Evolutionary conservation across 2,113 vertebrate genomes (phyloP).

Genomic region (Thalassoma bifasciatum): DNA sequence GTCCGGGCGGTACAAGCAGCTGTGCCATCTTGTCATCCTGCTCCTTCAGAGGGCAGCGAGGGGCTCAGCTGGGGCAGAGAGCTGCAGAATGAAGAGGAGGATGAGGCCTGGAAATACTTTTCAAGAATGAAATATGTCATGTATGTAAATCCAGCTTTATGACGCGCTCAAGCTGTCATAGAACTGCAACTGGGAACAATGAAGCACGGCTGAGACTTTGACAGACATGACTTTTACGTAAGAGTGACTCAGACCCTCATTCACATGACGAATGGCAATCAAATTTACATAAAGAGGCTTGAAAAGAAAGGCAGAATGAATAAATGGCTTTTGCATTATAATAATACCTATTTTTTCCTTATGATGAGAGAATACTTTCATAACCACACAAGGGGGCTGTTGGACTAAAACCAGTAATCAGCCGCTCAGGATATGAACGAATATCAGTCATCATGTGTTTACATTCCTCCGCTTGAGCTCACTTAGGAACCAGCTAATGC

Average conservation of each 20-base stretch:
- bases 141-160: neutral
- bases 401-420: too few relatives aligned
- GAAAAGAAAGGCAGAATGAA: neutral
- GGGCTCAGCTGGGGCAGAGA: constrained; percentile 88
- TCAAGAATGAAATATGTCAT: too few relatives aligned
- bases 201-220: too few relatives aligned
- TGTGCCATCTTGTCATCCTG: constrained; percentile 99
- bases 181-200: neutral
- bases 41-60: constrained; percentile 90
- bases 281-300: too few relatives aligned
- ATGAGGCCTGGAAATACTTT: constrained; percentile 25
- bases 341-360: too few relatives aligned
- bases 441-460: too few relatives aligned
- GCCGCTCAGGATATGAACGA: neutral
- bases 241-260: neutral
- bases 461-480: too few relatives aligned
- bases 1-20: constrained; percentile 98
- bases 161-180: neutral
- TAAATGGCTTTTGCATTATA: neutral
- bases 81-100: constrained; percentile 72
- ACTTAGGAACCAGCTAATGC: neutral
- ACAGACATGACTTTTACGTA: neutral
- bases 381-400: neutral
- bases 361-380: too few relatives aligned
- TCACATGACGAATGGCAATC: neutral